phyloP scores from a whole-genome alignment of 2,797 vertebrate genomes.

The Moxostoma hubbsi region DNA sequence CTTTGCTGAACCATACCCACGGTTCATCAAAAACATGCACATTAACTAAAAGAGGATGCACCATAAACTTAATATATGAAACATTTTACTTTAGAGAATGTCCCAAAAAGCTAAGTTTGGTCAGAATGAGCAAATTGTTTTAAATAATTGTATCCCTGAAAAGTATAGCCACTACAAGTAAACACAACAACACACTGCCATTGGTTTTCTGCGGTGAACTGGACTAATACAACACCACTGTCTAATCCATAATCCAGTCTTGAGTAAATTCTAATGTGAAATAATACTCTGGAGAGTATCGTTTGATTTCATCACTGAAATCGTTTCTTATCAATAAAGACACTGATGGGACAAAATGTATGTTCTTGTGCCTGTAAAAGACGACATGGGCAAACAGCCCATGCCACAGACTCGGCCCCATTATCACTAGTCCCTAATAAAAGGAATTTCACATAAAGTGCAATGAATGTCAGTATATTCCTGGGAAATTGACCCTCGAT shows the following conservation, averaged over 20 bases:
- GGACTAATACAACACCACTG: slow-evolving; percentile 4
- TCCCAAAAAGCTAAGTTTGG: too few species aligned
- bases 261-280: slow-evolving; percentile 73
- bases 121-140: too few species aligned
- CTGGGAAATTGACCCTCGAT: slow-evolving; percentile 71
- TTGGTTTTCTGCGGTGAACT: slow-evolving; percentile 16
- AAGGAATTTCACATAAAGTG: slow-evolving; percentile 82
- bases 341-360: slow-evolving; percentile 74
- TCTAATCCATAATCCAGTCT: slow-evolving; percentile 64
- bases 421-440: slow-evolving; percentile 79
- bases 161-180: too few species aligned
- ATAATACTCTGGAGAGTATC: slow-evolving; percentile 71
- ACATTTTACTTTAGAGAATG: too few species aligned
- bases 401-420: slow-evolving; percentile 71
- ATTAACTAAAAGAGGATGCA: not conserved
- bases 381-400: slow-evolving; percentile 72
- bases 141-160: too few species aligned
- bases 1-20: slow-evolving; percentile 67
- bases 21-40: slow-evolving; percentile 13
- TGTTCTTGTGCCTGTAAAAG: slow-evolving; percentile 72
- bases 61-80: not conserved
- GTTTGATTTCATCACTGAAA: slow-evolving; percentile 74
- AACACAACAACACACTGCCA: too few species aligned
- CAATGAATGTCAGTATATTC: slow-evolving; percentile 76
- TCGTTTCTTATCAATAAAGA: slow-evolving; percentile 69